Base-by-base conservation (phyloP, 37 sponge, comb jelly and placozoan species). In the Beroe ovata region DNA sequence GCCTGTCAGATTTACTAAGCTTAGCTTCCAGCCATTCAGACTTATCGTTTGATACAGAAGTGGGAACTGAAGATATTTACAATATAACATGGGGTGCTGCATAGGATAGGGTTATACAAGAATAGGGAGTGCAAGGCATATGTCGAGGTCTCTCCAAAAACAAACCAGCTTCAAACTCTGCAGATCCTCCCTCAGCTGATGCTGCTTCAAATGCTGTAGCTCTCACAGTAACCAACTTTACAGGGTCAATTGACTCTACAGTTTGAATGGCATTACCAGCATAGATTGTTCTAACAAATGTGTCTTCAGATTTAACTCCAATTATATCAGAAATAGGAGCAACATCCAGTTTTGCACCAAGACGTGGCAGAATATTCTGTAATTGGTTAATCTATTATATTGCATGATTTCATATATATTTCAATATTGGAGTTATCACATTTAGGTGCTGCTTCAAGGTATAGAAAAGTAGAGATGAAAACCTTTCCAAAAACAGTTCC, bases 401-500 rank as follows among this genome's bases (percentile, higher is more conserved):
- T 29, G n/a, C 8, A 11, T n/a, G n/a, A n/a, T n/a, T n/a, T n/a
- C n/a, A n/a, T n/a, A n/a, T n/a, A n/a, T n/a, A n/a, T n/a, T n/a
- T n/a, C n/a, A n/a, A n/a, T n/a, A n/a, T n/a, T n/a, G n/a, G n/a
- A n/a, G n/a, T n/a, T n/a, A n/a, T n/a, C n/a, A n/a, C n/a, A n/a
- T n/a, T n/a, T n/a, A n/a, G n/a, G n/a, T n/a, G n/a, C n/a, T n/a
- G n/a, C n/a, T n/a, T n/a, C n/a, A n/a, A n/a, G n/a, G n/a, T n/a
- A n/a, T n/a, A n/a, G n/a, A n/a, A n/a, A n/a, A n/a, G n/a, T n/a
- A n/a, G n/a, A n/a, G n/a, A 64, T 29, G 25, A 64, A n/a, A n/a
- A 97, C 97, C 94, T 99, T 99, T 90, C 96, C 96, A 69, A 96
- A 93, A 23, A 97, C 94, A 61, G 94, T 90, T 59, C 95, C 93